phyloP scores from a whole-genome alignment of 1,140 invertebrate genomes.

The Notospermus geniculatus region DNA sequence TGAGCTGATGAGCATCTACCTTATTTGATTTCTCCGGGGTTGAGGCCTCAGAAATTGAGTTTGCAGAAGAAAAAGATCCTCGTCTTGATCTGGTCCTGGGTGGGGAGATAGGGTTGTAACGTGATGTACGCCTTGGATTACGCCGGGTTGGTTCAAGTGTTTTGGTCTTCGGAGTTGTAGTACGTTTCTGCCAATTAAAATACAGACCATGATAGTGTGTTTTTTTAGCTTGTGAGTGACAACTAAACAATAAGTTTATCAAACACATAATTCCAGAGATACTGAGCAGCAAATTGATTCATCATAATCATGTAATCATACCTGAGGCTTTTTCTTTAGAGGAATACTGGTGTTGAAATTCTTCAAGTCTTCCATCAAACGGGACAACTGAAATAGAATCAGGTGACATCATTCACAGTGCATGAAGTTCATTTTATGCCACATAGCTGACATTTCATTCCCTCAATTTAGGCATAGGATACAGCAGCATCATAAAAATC shows the following conservation, averaged over 20 bases:
- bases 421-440: neutral
- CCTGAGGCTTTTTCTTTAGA: conserved; percentile 5
- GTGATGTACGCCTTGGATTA: conserved; percentile 9
- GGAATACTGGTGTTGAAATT: conserved; percentile 20
- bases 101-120: neutral
- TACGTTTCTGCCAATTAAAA: no score
- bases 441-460: neutral
- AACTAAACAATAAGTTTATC: no score
- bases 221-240: no score
- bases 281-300: no score
- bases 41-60: conserved; percentile 2
- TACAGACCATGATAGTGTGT: neutral
- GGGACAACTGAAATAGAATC: conserved; percentile 33
- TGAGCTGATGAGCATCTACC: no score
- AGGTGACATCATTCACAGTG: neutral
- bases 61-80: neutral
- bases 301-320: conserved; percentile 16
- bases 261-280: no score
- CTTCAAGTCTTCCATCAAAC: conserved; percentile 38
- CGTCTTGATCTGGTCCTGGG: neutral
- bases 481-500: no score
- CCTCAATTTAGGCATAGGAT: no score
- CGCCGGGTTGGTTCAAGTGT: conserved; percentile 1
- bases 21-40: neutral
- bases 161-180: no score